Conservation (phyloP, 2,888 invertebrate genomes). For the Epicampocera succincta region DNA sequence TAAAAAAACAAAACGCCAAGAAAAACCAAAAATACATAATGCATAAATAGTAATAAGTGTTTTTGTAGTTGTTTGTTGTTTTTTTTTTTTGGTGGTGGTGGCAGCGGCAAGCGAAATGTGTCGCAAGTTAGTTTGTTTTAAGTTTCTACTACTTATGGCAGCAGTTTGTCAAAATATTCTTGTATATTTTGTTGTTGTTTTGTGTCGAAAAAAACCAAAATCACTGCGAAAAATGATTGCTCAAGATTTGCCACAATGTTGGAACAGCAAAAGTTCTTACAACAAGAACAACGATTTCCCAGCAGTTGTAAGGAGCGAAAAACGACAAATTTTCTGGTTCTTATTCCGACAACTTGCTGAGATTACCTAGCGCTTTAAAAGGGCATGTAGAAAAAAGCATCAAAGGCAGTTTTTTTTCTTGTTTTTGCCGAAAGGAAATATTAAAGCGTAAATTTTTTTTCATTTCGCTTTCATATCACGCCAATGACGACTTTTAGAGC, state of each 20-base stretch:
- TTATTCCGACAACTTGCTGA: too few species aligned
- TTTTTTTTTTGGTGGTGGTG: too few species aligned
- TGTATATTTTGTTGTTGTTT: constrained; percentile 1
- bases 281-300: neutral
- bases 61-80: too few species aligned
- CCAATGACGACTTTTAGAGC: too few species aligned
- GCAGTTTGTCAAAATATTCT: constrained; percentile 36
- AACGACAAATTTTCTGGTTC: neutral
- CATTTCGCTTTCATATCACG: too few species aligned
- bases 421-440: too few species aligned
- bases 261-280: neutral
- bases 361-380: too few species aligned
- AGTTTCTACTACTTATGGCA: constrained; percentile 19
- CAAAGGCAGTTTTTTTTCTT: too few species aligned
- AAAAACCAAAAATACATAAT: constrained; percentile 28
- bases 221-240: neutral
- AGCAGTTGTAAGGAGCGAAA: neutral
- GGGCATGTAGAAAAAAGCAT: too few species aligned
- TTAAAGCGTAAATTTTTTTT: too few species aligned
- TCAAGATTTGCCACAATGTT: constrained; percentile 6
- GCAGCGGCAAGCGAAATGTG: constrained; percentile 20
- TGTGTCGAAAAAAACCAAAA: neutral
- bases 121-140: constrained; percentile 22
- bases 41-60: constrained; percentile 33
- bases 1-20: neutral